Conservation (phyloP, 2,113 vertebrate species). For the Micronycteris hirsuta region DNA sequence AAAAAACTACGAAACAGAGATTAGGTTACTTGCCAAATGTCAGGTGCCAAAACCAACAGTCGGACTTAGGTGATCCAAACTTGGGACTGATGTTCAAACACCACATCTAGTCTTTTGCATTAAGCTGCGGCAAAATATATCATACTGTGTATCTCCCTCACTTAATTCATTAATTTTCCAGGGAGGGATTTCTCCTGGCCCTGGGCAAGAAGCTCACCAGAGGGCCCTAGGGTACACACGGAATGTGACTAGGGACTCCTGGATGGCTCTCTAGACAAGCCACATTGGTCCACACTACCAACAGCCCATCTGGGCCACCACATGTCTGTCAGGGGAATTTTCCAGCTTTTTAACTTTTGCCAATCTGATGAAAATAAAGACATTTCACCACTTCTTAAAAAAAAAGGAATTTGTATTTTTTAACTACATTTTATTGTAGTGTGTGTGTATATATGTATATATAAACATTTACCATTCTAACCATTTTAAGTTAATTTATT, state of each 20-base stretch:
- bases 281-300: neutral
- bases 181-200: neutral
- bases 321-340: neutral
- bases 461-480: neutral
- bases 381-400: neutral
- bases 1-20: neutral
- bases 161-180: neutral
- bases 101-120: neutral
- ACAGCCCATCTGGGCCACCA: neutral
- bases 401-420: neutral
- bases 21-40: neutral
- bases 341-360: neutral
- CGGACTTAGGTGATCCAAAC: neutral
- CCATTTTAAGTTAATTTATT: neutral
- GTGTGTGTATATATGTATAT: too few species aligned
- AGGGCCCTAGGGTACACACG: rapidly evolving
- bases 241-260: neutral
- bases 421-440: neutral
- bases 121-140: neutral
- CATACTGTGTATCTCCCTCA: neutral
- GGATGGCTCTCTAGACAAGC: neutral
- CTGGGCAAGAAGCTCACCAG: neutral
- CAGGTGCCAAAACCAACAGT: neutral
- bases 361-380: neutral
- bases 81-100: neutral